phyloP scores from a whole-genome alignment of 2,113 vertebrate species.

The Petromus typicus region DNA sequence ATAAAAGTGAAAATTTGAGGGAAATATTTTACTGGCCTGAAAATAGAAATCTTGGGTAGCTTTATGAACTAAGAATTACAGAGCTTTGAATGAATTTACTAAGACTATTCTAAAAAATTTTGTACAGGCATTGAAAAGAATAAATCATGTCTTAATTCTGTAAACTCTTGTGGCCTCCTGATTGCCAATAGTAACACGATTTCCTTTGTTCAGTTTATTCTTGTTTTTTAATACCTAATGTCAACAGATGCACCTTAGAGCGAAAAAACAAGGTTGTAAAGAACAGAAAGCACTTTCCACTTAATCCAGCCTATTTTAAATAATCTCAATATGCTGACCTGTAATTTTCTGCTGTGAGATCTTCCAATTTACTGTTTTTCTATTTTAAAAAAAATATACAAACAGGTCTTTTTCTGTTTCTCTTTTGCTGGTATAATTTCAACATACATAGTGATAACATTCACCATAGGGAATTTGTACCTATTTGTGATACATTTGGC shows the following conservation, averaged over 20 bases:
- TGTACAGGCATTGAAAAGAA: neutral
- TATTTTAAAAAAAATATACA: neutral
- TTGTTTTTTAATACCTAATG: constrained; percentile 32
- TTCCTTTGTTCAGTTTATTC: constrained; percentile 47
- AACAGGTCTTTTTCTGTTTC: neutral
- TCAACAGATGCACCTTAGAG: neutral
- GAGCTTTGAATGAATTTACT: neutral
- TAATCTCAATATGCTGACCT: neutral
- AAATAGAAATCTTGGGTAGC: constrained; percentile 10
- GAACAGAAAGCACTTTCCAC: constrained; percentile 34
- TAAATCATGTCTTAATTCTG: constrained; percentile 16
- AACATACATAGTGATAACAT: no score
- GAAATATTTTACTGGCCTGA: constrained; percentile 39
- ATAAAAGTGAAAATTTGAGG: constrained; percentile 32
- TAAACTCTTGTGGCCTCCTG: neutral
- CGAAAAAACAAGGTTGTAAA: constrained; percentile 12
- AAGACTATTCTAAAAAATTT: neutral
- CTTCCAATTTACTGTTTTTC: neutral
- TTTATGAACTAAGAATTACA: constrained; percentile 1
- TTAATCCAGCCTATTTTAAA: constrained; percentile 37
- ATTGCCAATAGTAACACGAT: neutral
- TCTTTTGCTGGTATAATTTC: neutral
- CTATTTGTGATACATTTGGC: no score
- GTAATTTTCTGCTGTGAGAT: constrained; percentile 22
- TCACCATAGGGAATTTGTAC: no score